phyloP scores from a whole-genome alignment of 2,888 invertebrate species.

The Caenorhabditis macrosperma region DNA sequence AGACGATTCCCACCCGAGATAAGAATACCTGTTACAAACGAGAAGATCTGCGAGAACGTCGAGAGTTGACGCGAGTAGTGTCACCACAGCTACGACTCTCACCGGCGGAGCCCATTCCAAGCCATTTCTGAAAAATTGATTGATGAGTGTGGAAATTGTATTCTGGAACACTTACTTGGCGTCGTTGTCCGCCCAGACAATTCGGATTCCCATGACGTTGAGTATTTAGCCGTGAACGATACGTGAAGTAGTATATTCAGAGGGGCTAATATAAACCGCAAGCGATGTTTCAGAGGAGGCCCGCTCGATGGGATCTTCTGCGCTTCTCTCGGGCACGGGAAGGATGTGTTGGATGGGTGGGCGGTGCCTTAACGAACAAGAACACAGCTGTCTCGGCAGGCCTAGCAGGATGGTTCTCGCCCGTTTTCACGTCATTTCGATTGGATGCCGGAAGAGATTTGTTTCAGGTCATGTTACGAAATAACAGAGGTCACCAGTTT shows the following conservation, averaged over 20 bases:
- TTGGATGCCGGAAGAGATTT: conserved; percentile 21
- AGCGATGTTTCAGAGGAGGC: conserved; percentile 35
- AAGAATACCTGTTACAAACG: conserved; percentile 72
- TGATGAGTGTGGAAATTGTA: neutral
- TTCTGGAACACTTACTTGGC: conserved; percentile 60
- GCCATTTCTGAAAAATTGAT: conserved; percentile 69
- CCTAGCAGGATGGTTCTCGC: conserved; percentile 47
- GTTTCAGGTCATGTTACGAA: too few relatives aligned
- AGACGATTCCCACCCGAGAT: neutral
- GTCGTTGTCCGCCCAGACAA: conserved; percentile 64
- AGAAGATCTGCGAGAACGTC: conserved; percentile 80
- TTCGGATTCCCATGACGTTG: conserved; percentile 60
- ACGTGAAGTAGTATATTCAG: neutral
- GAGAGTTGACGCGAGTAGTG: conserved; percentile 78
- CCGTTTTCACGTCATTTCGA: conserved; percentile 39
- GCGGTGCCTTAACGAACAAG: conserved; percentile 54
- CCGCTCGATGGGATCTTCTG: conserved; percentile 24
- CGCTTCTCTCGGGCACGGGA: conserved; percentile 46
- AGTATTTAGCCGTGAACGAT: neutral
- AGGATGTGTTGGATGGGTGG: conserved; percentile 57
- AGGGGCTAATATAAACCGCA: neutral
- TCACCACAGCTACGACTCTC: conserved; percentile 78
- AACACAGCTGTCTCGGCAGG: conserved; percentile 54
- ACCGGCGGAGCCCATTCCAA: conserved; percentile 80
- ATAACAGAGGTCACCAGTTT: too few relatives aligned